Evolutionary conservation across 2,113 vertebrate genomes (phyloP).

Genomic region (Chloroceryle aenea): DNA sequence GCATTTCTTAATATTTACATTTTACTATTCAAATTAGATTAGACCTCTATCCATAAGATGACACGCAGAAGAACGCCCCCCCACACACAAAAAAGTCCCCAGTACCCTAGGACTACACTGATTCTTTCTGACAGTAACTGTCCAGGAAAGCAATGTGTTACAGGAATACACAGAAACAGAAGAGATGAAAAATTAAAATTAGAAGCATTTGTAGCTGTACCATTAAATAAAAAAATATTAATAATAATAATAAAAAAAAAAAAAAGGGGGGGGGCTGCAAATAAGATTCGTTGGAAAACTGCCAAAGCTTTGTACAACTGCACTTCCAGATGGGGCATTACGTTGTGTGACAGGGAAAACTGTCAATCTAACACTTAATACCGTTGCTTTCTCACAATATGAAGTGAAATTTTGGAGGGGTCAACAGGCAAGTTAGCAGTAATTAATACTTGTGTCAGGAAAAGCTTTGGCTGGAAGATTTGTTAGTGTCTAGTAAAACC

Average conservation of each 20-base stretch:
- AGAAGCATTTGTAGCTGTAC: neutral
- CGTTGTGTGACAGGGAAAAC: constrained; percentile 12
- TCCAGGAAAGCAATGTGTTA: neutral
- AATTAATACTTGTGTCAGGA: constrained; percentile 63
- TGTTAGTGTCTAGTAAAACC: constrained; percentile 39
- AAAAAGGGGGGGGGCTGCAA: neutral
- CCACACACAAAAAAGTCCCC: neutral
- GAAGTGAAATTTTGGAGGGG: constrained; percentile 27
- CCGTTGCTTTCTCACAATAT: constrained; percentile 31
- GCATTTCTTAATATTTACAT: neutral
- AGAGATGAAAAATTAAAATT: neutral
- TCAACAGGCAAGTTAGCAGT: constrained; percentile 41
- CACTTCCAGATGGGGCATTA: constrained; percentile 46
- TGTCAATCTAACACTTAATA: constrained; percentile 29
- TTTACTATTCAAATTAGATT: neutral
- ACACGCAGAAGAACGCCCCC: neutral
- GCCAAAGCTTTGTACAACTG: constrained; percentile 31
- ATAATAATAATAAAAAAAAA: no score
- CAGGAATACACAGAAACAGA: neutral
- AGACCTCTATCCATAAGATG: neutral
- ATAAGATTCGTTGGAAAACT: neutral
- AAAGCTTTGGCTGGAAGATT: constrained; percentile 16
- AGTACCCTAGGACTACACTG: neutral
- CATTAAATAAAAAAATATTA: neutral
- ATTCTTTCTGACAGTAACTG: neutral